Evolutionary conservation across 2,113 vertebrate species (phyloP).

Genomic region (Indicator indicator): DNA sequence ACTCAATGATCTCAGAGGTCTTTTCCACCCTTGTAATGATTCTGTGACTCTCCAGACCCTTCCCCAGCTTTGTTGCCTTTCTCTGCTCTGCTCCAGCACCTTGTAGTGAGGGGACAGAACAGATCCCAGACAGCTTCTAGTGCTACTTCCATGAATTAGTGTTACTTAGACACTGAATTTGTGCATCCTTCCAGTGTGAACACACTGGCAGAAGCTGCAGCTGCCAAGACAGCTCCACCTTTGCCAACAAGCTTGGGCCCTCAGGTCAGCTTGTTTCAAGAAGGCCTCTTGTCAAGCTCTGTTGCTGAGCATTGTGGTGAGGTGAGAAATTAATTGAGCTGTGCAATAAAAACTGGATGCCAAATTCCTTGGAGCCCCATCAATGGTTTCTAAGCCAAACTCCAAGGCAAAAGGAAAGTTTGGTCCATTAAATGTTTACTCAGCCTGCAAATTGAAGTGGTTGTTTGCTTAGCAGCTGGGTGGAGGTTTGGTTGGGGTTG

Average conservation of each 20-base stretch:
- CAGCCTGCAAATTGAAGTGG: not conserved
- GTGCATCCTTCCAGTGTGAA: not conserved
- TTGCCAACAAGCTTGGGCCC: not conserved
- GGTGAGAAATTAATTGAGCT: not conserved
- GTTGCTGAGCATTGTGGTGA: not conserved
- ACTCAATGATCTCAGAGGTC: no score
- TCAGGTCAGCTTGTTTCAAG: not conserved
- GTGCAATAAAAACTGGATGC: accelerated
- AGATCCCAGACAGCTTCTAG: no score
- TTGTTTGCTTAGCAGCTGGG: not conserved
- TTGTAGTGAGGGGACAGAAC: no score
- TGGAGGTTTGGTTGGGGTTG: not conserved
- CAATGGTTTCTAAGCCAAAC: not conserved
- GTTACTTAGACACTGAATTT: no score
- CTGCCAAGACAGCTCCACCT: not conserved
- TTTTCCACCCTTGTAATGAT: no score
- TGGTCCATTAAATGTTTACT: not conserved
- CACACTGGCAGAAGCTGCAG: not conserved
- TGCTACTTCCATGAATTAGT: no score
- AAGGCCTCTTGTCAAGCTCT: not conserved
- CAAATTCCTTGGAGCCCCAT: not conserved
- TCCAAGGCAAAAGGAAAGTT: not conserved
- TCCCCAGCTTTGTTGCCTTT: no score
- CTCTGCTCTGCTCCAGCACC: no score
- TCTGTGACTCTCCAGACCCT: no score